These are phyloP conservation scores for Odontomachus brunneus DNA, from an alignment of 1,140 invertebrate species.

Conservation along the genomic window DNA sequence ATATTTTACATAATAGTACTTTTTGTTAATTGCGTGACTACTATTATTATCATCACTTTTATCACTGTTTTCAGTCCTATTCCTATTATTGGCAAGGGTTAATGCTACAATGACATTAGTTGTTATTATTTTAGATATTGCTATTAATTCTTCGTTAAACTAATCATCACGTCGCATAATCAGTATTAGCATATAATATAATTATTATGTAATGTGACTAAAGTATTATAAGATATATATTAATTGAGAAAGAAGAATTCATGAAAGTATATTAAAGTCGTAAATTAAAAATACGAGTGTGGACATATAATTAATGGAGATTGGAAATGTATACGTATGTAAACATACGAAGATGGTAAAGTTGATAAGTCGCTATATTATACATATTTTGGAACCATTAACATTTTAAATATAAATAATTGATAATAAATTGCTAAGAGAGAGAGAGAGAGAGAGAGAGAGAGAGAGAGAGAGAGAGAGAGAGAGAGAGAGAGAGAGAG, in stretches of 20 bases:
- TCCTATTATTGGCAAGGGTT: background rate
- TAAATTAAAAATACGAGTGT: conserved; percentile 9
- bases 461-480: no score
- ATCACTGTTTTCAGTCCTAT: background rate
- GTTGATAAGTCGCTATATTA: background rate
- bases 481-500: no score
- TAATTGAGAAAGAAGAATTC: conserved; percentile 4
- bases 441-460: no score
- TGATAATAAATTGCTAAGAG: background rate
- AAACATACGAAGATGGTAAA: background rate
- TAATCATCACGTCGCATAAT: background rate
- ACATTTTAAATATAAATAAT: conserved; percentile 12
- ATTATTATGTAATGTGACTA: background rate
- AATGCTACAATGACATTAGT: conserved; percentile 1
- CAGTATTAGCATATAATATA: conserved; percentile 24
- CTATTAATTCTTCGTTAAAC: background rate
- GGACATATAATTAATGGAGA: background rate
- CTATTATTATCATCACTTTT: conserved; percentile 31
- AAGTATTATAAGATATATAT: conserved; percentile 1
- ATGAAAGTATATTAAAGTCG: conserved; percentile 2
- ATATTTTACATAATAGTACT: no score
- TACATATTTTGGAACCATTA: background rate
- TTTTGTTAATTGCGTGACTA: no score
- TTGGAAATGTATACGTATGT: background rate
- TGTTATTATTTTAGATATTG: conserved; percentile 2